phyloP scores from a whole-genome alignment of 1,140 invertebrate species.

The Drosophila albomicans region DNA sequence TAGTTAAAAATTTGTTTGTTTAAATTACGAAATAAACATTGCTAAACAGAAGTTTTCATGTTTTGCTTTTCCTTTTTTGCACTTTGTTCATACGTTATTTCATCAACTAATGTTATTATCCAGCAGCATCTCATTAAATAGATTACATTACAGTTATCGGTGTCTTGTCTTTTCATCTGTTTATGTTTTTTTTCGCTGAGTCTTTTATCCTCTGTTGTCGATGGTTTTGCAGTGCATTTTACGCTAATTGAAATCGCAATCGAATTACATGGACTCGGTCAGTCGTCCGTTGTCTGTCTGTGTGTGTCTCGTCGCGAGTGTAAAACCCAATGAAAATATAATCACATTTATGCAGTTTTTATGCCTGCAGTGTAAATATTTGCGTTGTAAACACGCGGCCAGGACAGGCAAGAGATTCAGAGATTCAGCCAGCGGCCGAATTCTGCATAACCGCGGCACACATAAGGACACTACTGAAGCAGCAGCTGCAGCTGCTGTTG shows the following conservation, averaged over 20 bases:
- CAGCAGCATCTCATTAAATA: conserved; percentile 1
- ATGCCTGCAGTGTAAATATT: conserved; percentile 83
- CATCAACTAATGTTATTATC: background rate
- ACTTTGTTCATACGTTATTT: too few species aligned
- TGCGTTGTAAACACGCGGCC: conserved; percentile 58
- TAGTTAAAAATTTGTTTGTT: background rate
- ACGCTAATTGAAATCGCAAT: conserved; percentile 82
- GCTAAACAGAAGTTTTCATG: too few species aligned
- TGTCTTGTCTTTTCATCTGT: background rate
- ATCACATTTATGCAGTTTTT: conserved; percentile 84
- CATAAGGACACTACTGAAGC: conserved; percentile 34
- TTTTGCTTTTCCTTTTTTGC: too few species aligned
- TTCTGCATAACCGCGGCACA: conserved; percentile 18
- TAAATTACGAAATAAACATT: background rate
- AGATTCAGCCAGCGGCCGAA: conserved; percentile 20
- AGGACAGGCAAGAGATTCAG: background rate
- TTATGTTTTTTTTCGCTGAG: background rate
- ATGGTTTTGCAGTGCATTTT: conserved; percentile 61
- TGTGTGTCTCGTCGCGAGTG: conserved; percentile 12
- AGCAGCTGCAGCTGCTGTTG: conserved; percentile 13
- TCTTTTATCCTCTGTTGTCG: conserved; percentile 25
- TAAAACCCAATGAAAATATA: conserved; percentile 82
- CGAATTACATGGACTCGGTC: conserved; percentile 68
- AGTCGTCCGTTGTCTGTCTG: background rate
- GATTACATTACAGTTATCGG: background rate